These are phyloP conservation scores for Lepidurus packardi DNA, from an alignment of 1,140 invertebrate genomes.

Conservation along the genomic window DNA sequence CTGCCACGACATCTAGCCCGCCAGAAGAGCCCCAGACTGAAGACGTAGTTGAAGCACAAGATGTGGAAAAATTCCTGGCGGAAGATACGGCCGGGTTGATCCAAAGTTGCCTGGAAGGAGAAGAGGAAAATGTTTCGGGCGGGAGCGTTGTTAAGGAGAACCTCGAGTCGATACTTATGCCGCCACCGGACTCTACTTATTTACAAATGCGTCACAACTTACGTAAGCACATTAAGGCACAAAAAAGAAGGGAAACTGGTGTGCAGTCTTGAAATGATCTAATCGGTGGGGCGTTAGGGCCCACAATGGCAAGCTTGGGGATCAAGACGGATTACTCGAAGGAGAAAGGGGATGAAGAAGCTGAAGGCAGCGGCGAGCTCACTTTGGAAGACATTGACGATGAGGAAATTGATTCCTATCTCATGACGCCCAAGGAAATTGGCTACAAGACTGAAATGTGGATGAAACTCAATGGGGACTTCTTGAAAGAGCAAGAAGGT, in stretches of 20 bases:
- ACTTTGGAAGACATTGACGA: conserved; percentile 76
- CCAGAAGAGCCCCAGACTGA: conserved; percentile 25
- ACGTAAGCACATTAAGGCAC: conserved; percentile 31
- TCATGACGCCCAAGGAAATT: conserved; percentile 74
- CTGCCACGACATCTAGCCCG: not conserved
- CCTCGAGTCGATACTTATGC: conserved; percentile 40
- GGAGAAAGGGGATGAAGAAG: conserved; percentile 36
- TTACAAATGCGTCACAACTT: conserved; percentile 35
- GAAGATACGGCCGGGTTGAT: conserved; percentile 39
- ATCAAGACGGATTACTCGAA: conserved; percentile 45
- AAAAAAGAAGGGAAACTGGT: conserved; percentile 30
- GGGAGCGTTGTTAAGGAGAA: conserved; percentile 7
- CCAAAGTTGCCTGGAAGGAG: conserved; percentile 35
- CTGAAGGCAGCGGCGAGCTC: conserved; percentile 57
- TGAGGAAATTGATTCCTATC: conserved; percentile 78
- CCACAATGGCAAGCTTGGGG: conserved; percentile 46
- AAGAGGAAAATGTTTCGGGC: conserved; percentile 13
- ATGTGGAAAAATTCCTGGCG: conserved; percentile 38
- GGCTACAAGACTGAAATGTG: conserved; percentile 72
- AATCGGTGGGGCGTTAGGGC: conserved; percentile 37
- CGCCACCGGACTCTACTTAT: conserved; percentile 37
- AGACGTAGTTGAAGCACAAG: conserved; percentile 28
- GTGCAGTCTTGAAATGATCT: not conserved
- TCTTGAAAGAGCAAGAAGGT: conserved; percentile 74
- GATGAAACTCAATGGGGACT: conserved; percentile 76